Evolutionary conservation across 2,888 invertebrate genomes (phyloP), one percentile per base, ranked within the genome.

Genomic region (Melolontha melolontha): DNA sequence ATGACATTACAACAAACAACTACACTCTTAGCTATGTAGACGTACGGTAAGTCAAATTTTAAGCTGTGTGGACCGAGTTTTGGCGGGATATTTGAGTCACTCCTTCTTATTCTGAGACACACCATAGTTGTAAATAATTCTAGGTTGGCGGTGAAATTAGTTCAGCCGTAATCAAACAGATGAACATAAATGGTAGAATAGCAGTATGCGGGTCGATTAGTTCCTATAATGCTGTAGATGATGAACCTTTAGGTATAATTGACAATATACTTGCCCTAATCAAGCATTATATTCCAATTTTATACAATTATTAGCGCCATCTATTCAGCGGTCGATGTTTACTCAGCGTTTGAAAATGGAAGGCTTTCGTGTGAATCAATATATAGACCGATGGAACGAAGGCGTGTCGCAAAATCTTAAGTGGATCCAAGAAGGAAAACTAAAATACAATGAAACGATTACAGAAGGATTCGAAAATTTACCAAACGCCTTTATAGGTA

Each of bases 401-500:
- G 91, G 89, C 1, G 85, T 90, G 29, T 76, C 84, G n/a, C 86
- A 88, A 71, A 90, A 91, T 80, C 76, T 87, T 7, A 79, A 85
- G 66, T 90, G 88, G 89, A 81, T 91, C 64, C 81, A 81, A 49
- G 87, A 89, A 82, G 91, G 90, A 22, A 91, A 91, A 81, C 75
- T 93, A n/a, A 87, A 88, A 77, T 89, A 89, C 76, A 84, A 84
- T 70, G 92, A 93, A 79, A 90, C 90, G 64, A 77, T 89, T 1
- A 89, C 89, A 4, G 82, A 90, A 70, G 92, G 92, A 1, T 92
- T 93, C 80, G 90, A 92, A 70, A 91, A 91, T 74, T 89, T 90
- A 87, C 89, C 90, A 1, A 85, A 88, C 52, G 91, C 92, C 39
- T 87, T 93, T 68, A 84, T 87, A 64, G 90, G 88, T n/a, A 85